phyloP scores from a whole-genome alignment of 2,888 invertebrate genomes.

The Acanthosepion pharaonis region DNA sequence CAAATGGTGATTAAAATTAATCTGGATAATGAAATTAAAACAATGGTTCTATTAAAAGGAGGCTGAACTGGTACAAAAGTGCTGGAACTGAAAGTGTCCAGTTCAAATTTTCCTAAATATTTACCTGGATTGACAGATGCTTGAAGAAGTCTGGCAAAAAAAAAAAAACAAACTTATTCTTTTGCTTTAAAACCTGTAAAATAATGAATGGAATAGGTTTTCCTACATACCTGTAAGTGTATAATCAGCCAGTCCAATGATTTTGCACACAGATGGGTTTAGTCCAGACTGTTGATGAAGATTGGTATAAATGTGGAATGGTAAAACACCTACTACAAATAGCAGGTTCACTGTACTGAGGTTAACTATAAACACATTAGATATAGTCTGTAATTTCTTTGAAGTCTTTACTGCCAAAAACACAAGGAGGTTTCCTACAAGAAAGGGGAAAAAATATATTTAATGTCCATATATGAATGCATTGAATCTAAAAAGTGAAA shows the following conservation, averaged over 20 bases:
- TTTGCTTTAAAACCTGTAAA: no score
- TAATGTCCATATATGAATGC: background rate
- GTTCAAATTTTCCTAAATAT: no score
- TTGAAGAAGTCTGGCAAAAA: no score
- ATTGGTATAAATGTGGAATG: conserved; percentile 63
- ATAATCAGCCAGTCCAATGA: conserved; percentile 57
- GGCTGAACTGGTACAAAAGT: no score
- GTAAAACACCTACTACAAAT: conserved; percentile 57
- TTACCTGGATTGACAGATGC: no score
- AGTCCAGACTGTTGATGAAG: conserved; percentile 55
- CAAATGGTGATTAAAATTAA: no score
- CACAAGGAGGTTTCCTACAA: conserved; percentile 60
- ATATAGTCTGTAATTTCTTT: conserved; percentile 57
- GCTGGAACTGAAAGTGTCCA: no score
- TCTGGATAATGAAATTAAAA: no score
- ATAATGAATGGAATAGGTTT: no score
- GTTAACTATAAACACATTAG: conserved; percentile 60
- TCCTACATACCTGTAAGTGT: conserved; percentile 57
- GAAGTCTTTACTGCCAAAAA: conserved; percentile 55
- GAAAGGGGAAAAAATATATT: background rate
- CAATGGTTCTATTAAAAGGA: no score
- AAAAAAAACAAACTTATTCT: no score
- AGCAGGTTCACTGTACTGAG: conserved; percentile 59
- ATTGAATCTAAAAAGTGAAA: no score
- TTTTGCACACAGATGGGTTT: conserved; percentile 54